These are phyloP conservation scores for Cryptus viduatorius DNA, from an alignment of 2,888 invertebrate species.

Conservation along the genomic window DNA sequence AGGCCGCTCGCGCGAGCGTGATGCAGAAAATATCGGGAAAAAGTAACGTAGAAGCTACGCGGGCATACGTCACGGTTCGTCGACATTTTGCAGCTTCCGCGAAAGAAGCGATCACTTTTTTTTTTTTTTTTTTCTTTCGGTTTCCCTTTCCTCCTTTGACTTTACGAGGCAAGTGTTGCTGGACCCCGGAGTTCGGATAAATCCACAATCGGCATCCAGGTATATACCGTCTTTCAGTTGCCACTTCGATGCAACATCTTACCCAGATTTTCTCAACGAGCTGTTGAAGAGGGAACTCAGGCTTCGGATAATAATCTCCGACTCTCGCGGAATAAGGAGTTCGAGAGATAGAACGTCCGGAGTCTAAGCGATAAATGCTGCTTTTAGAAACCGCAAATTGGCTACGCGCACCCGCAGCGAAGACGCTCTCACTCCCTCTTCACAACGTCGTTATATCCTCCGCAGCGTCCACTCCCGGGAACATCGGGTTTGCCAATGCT, in stretches of 20 bases:
- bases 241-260: slow-evolving; percentile 6
- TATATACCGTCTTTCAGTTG: not conserved
- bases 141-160: not conserved
- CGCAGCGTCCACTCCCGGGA: slow-evolving; percentile 21
- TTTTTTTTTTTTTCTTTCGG: slow-evolving; percentile 15
- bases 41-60: slow-evolving; percentile 13
- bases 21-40: slow-evolving; percentile 30
- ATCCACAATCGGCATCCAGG: too few relatives aligned
- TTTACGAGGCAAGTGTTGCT: slow-evolving; percentile 43
- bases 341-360: not conserved
- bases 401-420: slow-evolving; percentile 43
- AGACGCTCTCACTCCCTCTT: not conserved
- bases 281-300: slow-evolving; percentile 7
- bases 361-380: slow-evolving; percentile 66
- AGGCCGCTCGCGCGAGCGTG: not conserved
- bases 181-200: not conserved
- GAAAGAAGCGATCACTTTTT: slow-evolving; percentile 54
- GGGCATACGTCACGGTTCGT: slow-evolving; percentile 54
- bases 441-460: slow-evolving; percentile 3
- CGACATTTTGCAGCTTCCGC: slow-evolving; percentile 57
- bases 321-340: not conserved
- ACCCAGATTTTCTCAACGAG: slow-evolving; percentile 17
- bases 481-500: slow-evolving; percentile 8
- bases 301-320: slow-evolving; percentile 24
- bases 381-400: slow-evolving; percentile 70